phyloP scores from a whole-genome alignment of 2,113 vertebrate genomes.

The Lipophrys pholis region DNA sequence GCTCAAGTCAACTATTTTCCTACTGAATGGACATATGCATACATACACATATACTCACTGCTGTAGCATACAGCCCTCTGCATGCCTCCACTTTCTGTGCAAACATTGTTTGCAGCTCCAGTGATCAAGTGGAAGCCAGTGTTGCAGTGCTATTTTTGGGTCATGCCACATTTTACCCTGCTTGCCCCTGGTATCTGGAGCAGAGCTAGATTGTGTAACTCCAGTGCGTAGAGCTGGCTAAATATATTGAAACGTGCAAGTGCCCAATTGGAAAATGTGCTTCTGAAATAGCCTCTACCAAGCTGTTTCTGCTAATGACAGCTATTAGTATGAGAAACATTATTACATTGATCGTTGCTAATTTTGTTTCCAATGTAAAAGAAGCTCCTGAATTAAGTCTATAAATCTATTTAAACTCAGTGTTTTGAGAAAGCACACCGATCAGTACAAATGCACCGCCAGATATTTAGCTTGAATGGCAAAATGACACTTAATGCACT shows the following conservation, averaged over 20 bases:
- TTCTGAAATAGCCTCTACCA: constrained; percentile 16
- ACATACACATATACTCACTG: constrained; percentile 40
- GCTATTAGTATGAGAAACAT: neutral
- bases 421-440: neutral
- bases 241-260: constrained; percentile 36
- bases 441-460: constrained; percentile 56
- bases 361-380: neutral
- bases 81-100: constrained; percentile 25
- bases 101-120: constrained; percentile 59
- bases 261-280: constrained; percentile 34
- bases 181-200: constrained; percentile 70
- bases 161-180: constrained; percentile 65
- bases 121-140: constrained; percentile 57
- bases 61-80: constrained; percentile 29
- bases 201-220: constrained; percentile 60
- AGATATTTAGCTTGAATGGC: constrained; percentile 52
- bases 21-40: constrained; percentile 45
- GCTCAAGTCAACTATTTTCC: constrained; percentile 50
- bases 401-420: neutral
- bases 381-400: neutral
- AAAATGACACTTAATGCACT: constrained; percentile 51
- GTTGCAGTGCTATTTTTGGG: constrained; percentile 70
- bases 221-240: constrained; percentile 27
- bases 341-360: neutral
- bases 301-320: neutral